Percentiles rank a stretch among this genome's conserved stretches.
Evolutionary conservation across 1,140 invertebrate species (phyloP).

Genomic region (Drosophila azteca): DNA sequence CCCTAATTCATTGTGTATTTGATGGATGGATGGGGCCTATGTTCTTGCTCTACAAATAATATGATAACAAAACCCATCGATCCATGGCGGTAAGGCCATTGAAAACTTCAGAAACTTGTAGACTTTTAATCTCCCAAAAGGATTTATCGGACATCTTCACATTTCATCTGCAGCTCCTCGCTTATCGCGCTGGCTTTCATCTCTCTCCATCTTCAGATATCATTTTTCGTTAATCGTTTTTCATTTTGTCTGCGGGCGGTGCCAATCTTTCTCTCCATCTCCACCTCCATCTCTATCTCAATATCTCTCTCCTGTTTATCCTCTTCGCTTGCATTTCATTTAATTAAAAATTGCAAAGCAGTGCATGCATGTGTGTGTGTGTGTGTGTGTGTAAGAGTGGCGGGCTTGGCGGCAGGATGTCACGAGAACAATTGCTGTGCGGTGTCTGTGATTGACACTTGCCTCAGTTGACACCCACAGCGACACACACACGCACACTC

Average conservation of each 20-base stretch:
- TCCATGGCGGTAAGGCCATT: too few relatives aligned
- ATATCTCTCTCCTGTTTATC: slow-evolving; percentile 1
- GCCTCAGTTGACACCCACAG: slow-evolving; percentile 13
- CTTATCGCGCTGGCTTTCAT: not conserved
- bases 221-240: slow-evolving; percentile 77
- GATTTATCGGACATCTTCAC: slow-evolving; percentile 26
- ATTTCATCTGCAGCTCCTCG: not conserved
- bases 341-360: slow-evolving; percentile 66
- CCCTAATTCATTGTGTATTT: not conserved
- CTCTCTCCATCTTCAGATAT: slow-evolving; percentile 33
- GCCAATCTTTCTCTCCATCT: slow-evolving; percentile 14
- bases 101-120: slow-evolving; percentile 6
- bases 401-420: slow-evolving; percentile 5
- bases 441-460: slow-evolving; percentile 57
- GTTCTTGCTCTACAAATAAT: not conserved
- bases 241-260: slow-evolving; percentile 43
- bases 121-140: slow-evolving; percentile 19
- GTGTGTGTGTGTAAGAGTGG: not conserved
- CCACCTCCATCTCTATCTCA: not conserved
- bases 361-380: slow-evolving; percentile 8
- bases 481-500: slow-evolving; percentile 4
- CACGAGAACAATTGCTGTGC: slow-evolving; percentile 40
- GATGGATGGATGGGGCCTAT: not conserved
- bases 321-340: slow-evolving; percentile 64
- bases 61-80: too few relatives aligned